phyloP scores from a whole-genome alignment of 2,797 vertebrate species.

The Sebastes taczanowskii region DNA sequence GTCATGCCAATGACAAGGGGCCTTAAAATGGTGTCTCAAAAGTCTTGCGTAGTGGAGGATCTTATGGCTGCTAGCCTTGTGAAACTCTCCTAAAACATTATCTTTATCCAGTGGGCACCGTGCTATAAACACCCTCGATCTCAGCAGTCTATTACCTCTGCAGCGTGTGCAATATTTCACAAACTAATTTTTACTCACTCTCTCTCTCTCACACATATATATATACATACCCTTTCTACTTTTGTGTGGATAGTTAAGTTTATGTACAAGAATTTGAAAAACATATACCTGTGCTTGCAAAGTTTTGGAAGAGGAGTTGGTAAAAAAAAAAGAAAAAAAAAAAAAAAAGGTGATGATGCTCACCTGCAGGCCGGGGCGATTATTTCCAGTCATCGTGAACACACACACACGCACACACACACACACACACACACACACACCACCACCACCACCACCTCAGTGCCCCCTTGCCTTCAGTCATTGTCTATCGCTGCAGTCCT shows the following conservation, averaged over 20 bases:
- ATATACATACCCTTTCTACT: neutral
- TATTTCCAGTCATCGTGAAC: conserved; percentile 14
- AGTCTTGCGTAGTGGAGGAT: conserved; percentile 16
- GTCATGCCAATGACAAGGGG: conserved; percentile 61
- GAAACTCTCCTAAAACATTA: conserved; percentile 64
- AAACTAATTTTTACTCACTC: conserved; percentile 40
- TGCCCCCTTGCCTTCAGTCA: conserved; percentile 76
- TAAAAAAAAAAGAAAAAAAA: neutral
- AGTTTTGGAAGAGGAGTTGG: conserved; percentile 46
- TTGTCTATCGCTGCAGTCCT: conserved; percentile 73
- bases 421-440: conserved; percentile 9
- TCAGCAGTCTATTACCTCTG: conserved; percentile 51
- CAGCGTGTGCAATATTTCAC: conserved; percentile 46
- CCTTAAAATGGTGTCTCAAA: conserved; percentile 39
- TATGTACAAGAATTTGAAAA: conserved; percentile 31
- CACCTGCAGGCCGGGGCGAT: conserved; percentile 47
- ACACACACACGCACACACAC: conserved; percentile 8
- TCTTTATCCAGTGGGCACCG: conserved; percentile 49
- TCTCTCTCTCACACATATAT: neutral
- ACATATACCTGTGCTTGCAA: conserved; percentile 27
- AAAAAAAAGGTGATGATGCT: conserved; percentile 18
- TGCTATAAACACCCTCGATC: conserved; percentile 49
- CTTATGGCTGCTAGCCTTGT: conserved; percentile 15
- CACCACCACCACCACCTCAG: conserved; percentile 40
- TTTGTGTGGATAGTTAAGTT: conserved; percentile 49